Conservation (phyloP, 2,888 invertebrate species). For the Hemistola chrysoprasaria region DNA sequence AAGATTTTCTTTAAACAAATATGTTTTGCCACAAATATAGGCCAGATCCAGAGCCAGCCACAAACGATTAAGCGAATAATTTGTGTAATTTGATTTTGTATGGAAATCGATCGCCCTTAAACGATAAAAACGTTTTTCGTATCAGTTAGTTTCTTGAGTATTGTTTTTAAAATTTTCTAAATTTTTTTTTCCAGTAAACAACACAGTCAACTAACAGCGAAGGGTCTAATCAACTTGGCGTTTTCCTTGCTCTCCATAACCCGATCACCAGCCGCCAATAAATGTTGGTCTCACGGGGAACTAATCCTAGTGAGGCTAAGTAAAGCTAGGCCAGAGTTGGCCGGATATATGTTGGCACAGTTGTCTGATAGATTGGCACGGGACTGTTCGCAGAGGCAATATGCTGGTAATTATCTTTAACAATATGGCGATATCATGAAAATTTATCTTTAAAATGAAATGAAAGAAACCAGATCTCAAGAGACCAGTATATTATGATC, state of each 20-base stretch:
- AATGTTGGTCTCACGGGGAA: slow-evolving; percentile 63
- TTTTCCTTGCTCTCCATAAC: slow-evolving; percentile 53
- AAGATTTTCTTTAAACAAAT: too few relatives aligned
- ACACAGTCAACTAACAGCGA: slow-evolving; percentile 61
- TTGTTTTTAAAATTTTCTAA: neutral
- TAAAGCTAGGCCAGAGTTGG: slow-evolving; percentile 61
- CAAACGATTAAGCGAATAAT: too few relatives aligned
- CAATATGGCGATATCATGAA: too few relatives aligned
- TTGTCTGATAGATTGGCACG: slow-evolving; percentile 56
- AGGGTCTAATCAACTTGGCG: slow-evolving; percentile 65
- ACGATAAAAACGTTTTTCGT: too few relatives aligned
- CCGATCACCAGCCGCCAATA: slow-evolving; percentile 36
- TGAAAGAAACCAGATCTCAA: slow-evolving; percentile 36
- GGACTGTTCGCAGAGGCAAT: slow-evolving; percentile 48
- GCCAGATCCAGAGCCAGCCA: too few relatives aligned
- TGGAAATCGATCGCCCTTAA: too few relatives aligned
- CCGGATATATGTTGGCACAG: slow-evolving; percentile 51
- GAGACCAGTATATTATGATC: slow-evolving; percentile 53
- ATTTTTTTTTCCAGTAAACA: slow-evolving; percentile 51
- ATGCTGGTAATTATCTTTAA: slow-evolving; percentile 50
- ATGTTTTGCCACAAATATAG: too few relatives aligned
- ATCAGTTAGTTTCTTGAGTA: too few relatives aligned
- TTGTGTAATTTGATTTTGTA: too few relatives aligned
- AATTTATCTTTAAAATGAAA: too few relatives aligned
- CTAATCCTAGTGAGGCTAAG: slow-evolving; percentile 59